phyloP scores from a whole-genome alignment of 2,113 vertebrate species.

The Hippocampus barbouri region DNA sequence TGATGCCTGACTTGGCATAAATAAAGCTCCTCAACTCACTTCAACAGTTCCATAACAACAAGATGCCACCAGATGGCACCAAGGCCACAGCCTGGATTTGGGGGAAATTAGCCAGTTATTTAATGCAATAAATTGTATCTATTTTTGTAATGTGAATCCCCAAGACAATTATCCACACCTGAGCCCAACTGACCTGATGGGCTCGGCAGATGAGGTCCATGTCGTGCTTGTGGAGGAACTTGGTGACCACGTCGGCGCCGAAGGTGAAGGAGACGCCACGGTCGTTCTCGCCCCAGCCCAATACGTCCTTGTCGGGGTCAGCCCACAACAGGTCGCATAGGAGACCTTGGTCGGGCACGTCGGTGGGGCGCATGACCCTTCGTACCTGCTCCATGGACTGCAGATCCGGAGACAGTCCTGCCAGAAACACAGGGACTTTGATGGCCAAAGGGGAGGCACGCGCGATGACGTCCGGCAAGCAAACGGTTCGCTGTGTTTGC shows the following conservation, averaged over 20 bases:
- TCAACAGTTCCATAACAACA: too few species aligned
- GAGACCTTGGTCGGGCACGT: conserved; percentile 94
- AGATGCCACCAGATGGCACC: too few species aligned
- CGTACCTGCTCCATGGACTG: conserved; percentile 97
- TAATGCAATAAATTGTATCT: neutral
- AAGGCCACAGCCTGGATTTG: too few species aligned
- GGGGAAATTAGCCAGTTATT: neutral
- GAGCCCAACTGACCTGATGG: conserved; percentile 79
- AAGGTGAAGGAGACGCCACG: conserved; percentile 95
- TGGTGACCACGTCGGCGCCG: conserved; percentile 91
- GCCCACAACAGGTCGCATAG: conserved; percentile 94
- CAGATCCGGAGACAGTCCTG: conserved; percentile 90
- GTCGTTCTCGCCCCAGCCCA: conserved; percentile 96
- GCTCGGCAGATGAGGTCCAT: conserved; percentile 96
- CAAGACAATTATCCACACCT: neutral
- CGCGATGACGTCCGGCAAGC: neutral
- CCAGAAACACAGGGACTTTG: neutral
- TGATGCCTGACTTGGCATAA: too few species aligned
- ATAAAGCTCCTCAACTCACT: too few species aligned
- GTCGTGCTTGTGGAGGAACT: conserved; percentile 96
- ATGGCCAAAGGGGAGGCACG: too few species aligned
- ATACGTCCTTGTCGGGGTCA: conserved; percentile 93
- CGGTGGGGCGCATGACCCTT: conserved; percentile 93
- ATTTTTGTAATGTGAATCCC: too few species aligned
- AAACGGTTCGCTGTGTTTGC: neutral